Conservation (phyloP, 2,797 vertebrate species). For the Tolypeutes matacus region DNA sequence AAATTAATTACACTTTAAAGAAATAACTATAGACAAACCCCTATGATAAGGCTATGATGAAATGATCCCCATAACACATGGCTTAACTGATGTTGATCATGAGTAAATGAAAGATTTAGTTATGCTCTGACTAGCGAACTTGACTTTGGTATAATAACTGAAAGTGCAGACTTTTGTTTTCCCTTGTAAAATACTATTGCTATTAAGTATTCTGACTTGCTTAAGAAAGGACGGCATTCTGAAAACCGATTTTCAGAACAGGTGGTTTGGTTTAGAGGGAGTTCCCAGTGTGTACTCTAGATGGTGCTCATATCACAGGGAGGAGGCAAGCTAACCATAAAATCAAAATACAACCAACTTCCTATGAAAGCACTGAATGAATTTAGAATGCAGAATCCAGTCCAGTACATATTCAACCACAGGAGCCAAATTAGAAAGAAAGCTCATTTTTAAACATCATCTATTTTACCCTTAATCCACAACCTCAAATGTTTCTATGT, state of each 20-base stretch:
- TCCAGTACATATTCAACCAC: constrained; percentile 18
- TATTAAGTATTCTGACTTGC: neutral
- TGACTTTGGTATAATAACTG: neutral
- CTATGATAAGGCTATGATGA: neutral
- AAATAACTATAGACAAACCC: neutral
- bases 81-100: neutral
- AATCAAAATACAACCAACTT: neutral
- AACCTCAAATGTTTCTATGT: neutral
- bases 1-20: neutral
- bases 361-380: neutral
- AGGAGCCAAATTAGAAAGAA: constrained; percentile 21
- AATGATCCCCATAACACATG: neutral
- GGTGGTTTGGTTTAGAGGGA: neutral
- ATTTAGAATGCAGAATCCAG: constrained; percentile 3
- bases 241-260: constrained; percentile 24
- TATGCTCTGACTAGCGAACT: neutral
- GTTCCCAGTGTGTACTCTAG: constrained; percentile 78
- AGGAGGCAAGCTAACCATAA: neutral
- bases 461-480: neutral
- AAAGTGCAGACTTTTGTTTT: constrained; percentile 17
- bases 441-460: neutral
- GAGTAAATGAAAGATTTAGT: neutral
- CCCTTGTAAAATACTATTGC: neutral
- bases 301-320: constrained; percentile 78
- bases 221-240: neutral